A percentile compares a stretch with the other conserved stretches of the same genome.
Conservation (phyloP, 2,113 vertebrate species). For the Urocynchramus pylzowi region DNA sequence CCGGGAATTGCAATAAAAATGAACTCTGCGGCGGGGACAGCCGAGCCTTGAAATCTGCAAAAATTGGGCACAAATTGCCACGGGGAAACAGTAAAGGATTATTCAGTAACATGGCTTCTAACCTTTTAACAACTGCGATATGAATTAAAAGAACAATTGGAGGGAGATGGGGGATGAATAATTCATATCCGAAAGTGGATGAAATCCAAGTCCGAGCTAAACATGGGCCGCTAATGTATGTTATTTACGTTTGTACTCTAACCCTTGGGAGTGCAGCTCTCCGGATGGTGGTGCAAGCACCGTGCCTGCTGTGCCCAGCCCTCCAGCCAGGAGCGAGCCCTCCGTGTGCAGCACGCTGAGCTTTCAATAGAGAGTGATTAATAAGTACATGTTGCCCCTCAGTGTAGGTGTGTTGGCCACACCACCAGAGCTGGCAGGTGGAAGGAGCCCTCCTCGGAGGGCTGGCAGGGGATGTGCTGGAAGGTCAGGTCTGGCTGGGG, state of each 20-base stretch:
- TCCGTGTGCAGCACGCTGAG: neutral
- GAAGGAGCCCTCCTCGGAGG: neutral
- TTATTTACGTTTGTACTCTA: conserved; percentile 31
- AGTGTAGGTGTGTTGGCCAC: neutral
- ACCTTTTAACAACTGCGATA: conserved; percentile 68
- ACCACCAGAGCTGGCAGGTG: fast-evolving
- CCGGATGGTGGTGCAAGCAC: neutral
- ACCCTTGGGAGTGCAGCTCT: neutral
- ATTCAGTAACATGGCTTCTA: conserved; percentile 63
- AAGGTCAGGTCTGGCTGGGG: neutral
- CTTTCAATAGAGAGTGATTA: conserved; percentile 30
- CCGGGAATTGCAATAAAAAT: conserved; percentile 60
- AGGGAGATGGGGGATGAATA: conserved; percentile 63
- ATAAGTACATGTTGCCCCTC: neutral
- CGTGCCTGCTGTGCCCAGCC: neutral
- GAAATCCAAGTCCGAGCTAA: conserved; percentile 53
- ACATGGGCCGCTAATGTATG: neutral
- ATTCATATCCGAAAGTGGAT: conserved; percentile 68
- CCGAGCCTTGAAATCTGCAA: conserved; percentile 39
- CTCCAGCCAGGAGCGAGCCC: neutral
- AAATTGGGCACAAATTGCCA: conserved; percentile 59
- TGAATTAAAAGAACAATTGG: conserved; percentile 67
- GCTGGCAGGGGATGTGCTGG: neutral
- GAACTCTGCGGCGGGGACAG: conserved; percentile 40
- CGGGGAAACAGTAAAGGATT: conserved; percentile 46